Percentiles rank a stretch among this genome's conserved stretches.
These are phyloP conservation scores for Semicossyphus pulcher DNA, from an alignment of 2,113 vertebrate species.

Conservation along the genomic window DNA sequence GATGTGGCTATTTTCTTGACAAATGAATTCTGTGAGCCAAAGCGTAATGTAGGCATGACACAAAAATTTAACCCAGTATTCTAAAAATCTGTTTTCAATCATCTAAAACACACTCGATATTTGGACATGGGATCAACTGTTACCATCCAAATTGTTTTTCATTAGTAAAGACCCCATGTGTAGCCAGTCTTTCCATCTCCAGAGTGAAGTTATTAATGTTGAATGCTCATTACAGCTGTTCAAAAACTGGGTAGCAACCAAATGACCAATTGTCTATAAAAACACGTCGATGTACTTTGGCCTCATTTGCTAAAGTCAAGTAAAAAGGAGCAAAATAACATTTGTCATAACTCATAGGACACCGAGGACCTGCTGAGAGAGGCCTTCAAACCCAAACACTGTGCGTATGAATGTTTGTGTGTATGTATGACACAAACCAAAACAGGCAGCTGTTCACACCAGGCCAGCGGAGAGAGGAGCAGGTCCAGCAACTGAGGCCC, in stretches of 20 bases:
- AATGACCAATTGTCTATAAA: conserved; percentile 89
- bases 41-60: conserved; percentile 26
- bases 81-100: not conserved
- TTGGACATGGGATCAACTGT: too few species aligned
- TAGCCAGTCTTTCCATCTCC: conserved; percentile 23
- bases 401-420: conserved; percentile 54
- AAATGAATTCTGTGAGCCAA: conserved; percentile 35
- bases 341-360: conserved; percentile 83
- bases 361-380: conserved; percentile 47
- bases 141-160: conserved; percentile 37
- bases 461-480: conserved; percentile 50
- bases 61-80: not conserved
- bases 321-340: conserved; percentile 82
- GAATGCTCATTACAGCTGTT: conserved; percentile 88
- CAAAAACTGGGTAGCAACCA: conserved; percentile 86
- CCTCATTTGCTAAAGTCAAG: conserved; percentile 87
- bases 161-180: conserved; percentile 44
- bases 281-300: conserved; percentile 86
- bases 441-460: conserved; percentile 73
- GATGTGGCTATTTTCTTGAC: conserved; percentile 50
- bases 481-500: conserved; percentile 55
- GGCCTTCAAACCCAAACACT: conserved; percentile 54
- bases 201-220: conserved; percentile 78
- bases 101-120: too few species aligned
- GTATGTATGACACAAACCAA: conserved; percentile 67